Conservation (phyloP, 1,140 invertebrate species). For the Acyrthosiphon pisum region DNA sequence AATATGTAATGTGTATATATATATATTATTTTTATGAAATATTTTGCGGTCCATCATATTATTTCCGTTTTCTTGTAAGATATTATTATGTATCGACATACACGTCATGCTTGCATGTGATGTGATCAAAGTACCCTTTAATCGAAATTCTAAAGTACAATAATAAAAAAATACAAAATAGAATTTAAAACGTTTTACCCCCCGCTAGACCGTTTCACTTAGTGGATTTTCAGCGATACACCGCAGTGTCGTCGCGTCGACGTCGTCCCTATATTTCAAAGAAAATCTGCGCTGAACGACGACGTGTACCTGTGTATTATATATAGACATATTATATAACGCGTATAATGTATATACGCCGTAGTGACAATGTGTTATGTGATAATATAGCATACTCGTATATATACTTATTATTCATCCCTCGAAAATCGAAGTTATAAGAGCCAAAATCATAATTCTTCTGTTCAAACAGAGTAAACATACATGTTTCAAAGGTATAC, state of each 20-base stretch:
- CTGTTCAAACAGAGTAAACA: not conserved
- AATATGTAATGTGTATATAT: not conserved
- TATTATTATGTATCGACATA: constrained; percentile 20
- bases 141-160: constrained; percentile 42
- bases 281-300: not conserved
- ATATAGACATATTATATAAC: not conserved
- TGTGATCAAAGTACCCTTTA: constrained; percentile 37
- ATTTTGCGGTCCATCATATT: not conserved
- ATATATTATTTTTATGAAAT: not conserved
- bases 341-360: not conserved
- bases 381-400: not conserved
- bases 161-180: constrained; percentile 29
- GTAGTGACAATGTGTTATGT: not conserved
- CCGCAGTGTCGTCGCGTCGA: not conserved
- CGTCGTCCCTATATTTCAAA: constrained; percentile 19
- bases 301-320: not conserved
- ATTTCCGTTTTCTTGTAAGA: constrained; percentile 7
- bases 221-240: not conserved
- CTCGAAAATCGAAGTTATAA: not conserved
- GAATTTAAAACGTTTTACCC: constrained; percentile 42
- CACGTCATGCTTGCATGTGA: constrained; percentile 35
- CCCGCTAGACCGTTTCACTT: not conserved
- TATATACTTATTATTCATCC: not conserved
- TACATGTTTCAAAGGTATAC: not conserved
- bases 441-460: not conserved